These are phyloP conservation scores for Cantharis rufa DNA, from an alignment of 2,888 invertebrate species.

Conservation along the genomic window DNA sequence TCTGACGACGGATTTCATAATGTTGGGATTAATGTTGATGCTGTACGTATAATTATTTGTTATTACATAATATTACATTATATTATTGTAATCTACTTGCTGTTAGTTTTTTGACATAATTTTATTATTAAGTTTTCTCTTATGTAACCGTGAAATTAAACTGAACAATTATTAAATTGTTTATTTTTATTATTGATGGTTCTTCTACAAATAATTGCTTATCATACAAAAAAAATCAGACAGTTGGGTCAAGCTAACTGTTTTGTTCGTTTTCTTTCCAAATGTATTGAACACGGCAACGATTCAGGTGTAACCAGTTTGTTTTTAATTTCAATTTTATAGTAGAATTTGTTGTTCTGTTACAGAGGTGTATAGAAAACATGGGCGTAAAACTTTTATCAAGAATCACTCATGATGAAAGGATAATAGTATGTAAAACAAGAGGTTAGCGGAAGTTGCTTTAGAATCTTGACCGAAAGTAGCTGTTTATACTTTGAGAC, in stretches of 20 bases:
- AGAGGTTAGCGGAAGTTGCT: slow-evolving; percentile 19
- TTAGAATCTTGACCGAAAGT: slow-evolving; percentile 12
- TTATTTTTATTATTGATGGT: neutral
- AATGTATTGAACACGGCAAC: neutral
- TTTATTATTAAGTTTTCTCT: no score
- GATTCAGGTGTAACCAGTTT: slow-evolving; percentile 15
- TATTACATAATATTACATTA: no score
- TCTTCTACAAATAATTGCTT: neutral
- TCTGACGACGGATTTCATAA: no score
- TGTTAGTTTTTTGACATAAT: no score
- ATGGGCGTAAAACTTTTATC: slow-evolving; percentile 17
- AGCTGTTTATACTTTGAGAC: slow-evolving; percentile 1
- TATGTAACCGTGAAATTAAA: neutral
- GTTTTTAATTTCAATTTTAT: slow-evolving; percentile 13
- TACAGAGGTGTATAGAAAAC: neutral
- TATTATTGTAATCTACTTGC: no score
- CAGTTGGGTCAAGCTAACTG: neutral
- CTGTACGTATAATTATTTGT: no score
- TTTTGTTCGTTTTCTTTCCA: neutral
- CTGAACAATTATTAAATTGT: neutral
- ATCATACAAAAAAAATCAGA: neutral
- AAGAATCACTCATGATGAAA: slow-evolving; percentile 3
- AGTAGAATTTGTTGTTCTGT: slow-evolving; percentile 1
- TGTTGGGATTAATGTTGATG: no score
- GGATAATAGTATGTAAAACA: slow-evolving; percentile 13